Percentiles rank a stretch among this genome's conserved stretches.
Evolutionary conservation across 2,113 vertebrate genomes (phyloP).

Genomic region (Pseudonaja textilis): DNA sequence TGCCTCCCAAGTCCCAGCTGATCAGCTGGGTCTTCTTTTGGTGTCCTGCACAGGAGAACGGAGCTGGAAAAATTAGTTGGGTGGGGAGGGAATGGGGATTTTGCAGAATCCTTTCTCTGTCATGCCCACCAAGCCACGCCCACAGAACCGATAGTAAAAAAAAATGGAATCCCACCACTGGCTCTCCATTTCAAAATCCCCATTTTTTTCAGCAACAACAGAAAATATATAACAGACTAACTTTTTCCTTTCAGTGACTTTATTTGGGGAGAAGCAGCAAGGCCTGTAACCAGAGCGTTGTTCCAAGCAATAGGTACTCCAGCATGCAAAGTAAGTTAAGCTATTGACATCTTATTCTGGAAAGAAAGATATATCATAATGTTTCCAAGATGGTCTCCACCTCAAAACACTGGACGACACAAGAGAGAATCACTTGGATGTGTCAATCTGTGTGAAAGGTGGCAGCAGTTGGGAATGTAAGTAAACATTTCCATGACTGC

Average conservation of each 20-base stretch:
- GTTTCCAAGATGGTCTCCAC: neutral
- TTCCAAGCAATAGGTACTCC: neutral
- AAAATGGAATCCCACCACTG: too few relatives aligned
- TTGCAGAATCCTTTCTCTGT: too few relatives aligned
- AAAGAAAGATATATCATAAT: neutral
- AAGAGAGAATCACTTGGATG: neutral
- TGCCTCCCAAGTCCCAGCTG: too few relatives aligned
- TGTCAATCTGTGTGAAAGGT: neutral
- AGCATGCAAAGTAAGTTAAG: neutral
- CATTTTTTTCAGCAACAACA: neutral
- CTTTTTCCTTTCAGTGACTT: fast-evolving
- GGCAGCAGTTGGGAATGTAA: neutral
- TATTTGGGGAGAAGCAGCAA: fast-evolving
- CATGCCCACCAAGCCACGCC: too few relatives aligned
- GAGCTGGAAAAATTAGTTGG: too few relatives aligned
- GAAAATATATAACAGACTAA: fast-evolving
- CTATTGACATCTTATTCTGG: neutral
- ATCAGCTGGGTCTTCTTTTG: too few relatives aligned
- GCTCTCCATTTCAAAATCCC: neutral
- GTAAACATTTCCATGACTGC: neutral
- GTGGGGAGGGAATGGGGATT: too few relatives aligned
- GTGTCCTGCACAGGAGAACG: too few relatives aligned
- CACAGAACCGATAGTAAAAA: too few relatives aligned
- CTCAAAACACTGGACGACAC: neutral
- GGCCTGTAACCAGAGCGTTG: neutral